These are phyloP conservation scores for Idaea dimidiata DNA, from an alignment of 2,888 invertebrate species.

Conservation along the genomic window DNA sequence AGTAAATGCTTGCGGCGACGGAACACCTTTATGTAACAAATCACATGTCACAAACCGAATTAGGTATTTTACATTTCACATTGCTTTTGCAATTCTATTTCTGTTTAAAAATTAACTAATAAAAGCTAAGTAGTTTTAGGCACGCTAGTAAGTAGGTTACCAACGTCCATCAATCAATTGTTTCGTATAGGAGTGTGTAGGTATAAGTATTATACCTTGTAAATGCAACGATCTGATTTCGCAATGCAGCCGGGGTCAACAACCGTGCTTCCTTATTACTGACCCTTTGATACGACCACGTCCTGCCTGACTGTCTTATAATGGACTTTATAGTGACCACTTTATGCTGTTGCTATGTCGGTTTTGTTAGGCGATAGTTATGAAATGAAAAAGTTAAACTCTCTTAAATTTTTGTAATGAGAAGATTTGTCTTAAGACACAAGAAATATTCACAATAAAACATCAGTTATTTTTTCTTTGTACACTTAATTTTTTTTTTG, in stretches of 20 bases:
- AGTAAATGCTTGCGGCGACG: too few relatives aligned
- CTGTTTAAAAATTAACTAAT: too few relatives aligned
- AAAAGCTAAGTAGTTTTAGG: too few relatives aligned
- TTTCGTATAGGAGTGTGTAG: not conserved
- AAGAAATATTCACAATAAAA: too few relatives aligned
- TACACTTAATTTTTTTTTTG: too few relatives aligned
- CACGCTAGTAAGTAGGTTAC: not conserved
- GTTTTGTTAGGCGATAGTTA: not conserved
- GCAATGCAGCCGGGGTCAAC: slow-evolving; percentile 59
- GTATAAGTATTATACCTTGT: not conserved
- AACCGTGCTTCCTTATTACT: slow-evolving; percentile 64
- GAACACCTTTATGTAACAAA: too few relatives aligned
- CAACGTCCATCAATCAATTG: not conserved
- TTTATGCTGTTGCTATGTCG: not conserved
- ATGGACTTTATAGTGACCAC: not conserved
- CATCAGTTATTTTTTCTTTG: too few relatives aligned
- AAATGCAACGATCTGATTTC: slow-evolving; percentile 33
- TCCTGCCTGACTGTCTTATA: slow-evolving; percentile 8
- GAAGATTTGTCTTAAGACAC: too few relatives aligned
- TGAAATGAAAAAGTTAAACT: not conserved
- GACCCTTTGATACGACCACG: slow-evolving; percentile 29
- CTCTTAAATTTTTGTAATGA: too few relatives aligned
- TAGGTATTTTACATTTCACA: too few relatives aligned
- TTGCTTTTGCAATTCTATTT: too few relatives aligned
- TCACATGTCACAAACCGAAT: too few relatives aligned